Conservation (phyloP, 2,888 invertebrate genomes). For the Yponomeuta plumbellus region DNA sequence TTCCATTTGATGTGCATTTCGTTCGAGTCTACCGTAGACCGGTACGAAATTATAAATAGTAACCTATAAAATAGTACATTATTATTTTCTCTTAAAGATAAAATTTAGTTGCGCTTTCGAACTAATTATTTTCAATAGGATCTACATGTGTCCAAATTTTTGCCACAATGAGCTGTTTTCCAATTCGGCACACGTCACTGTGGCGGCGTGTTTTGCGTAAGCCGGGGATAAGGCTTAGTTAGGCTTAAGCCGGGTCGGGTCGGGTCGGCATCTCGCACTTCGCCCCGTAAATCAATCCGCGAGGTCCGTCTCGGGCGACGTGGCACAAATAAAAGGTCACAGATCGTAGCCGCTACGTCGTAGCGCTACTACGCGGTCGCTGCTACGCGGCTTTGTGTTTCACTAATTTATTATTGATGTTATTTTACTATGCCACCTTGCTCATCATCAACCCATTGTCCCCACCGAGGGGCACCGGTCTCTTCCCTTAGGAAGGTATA, state of each 20-base stretch:
- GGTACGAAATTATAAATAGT: too few relatives aligned
- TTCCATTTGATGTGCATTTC: too few relatives aligned
- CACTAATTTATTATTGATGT: not conserved
- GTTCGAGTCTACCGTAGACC: too few relatives aligned
- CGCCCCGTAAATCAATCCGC: slow-evolving; percentile 70
- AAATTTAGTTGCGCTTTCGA: not conserved
- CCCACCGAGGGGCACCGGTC: too few relatives aligned
- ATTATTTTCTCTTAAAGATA: not conserved
- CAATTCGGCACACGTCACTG: slow-evolving; percentile 58
- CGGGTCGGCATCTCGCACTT: slow-evolving; percentile 52
- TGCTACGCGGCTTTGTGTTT: not conserved
- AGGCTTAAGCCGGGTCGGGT: slow-evolving; percentile 26
- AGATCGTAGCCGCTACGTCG: slow-evolving; percentile 11
- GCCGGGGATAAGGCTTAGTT: slow-evolving; percentile 16
- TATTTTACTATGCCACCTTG: too few relatives aligned
- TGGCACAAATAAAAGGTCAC: slow-evolving; percentile 60
- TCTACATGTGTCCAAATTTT: slow-evolving; percentile 2
- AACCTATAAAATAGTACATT: too few relatives aligned
- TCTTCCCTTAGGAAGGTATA: too few relatives aligned
- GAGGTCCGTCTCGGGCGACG: slow-evolving; percentile 29
- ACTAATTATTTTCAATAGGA: slow-evolving; percentile 7
- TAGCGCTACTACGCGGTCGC: slow-evolving; percentile 10
- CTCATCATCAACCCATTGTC: too few relatives aligned
- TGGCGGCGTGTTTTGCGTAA: slow-evolving; percentile 63
- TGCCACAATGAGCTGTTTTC: slow-evolving; percentile 32